Percentiles rank a stretch among this genome's conserved stretches.
Conservation (phyloP, 2,113 vertebrate species). For the Chaetodon auriga region DNA sequence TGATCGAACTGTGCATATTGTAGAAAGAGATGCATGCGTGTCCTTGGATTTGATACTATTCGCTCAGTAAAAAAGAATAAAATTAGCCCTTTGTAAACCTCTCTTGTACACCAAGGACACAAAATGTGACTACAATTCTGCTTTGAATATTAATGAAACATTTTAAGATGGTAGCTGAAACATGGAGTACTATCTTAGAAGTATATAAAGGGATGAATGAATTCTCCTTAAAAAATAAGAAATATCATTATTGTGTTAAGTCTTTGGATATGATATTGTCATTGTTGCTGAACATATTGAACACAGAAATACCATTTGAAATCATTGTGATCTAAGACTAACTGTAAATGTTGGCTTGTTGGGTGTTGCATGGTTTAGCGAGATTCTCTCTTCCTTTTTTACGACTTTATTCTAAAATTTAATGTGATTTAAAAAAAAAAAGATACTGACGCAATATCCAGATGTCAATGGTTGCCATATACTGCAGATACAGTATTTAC, state of each 20-base stretch:
- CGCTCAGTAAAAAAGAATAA: constrained; percentile 25
- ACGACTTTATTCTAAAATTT: constrained; percentile 70
- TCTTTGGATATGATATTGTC: constrained; percentile 76
- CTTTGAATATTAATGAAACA: constrained; percentile 34
- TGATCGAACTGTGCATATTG: constrained; percentile 68
- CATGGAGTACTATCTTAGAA: constrained; percentile 30
- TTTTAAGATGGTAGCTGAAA: constrained; percentile 28
- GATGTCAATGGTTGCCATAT: constrained; percentile 58
- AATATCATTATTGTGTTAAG: constrained; percentile 63
- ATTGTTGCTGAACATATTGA: constrained; percentile 75
- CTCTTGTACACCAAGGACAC: constrained; percentile 29
- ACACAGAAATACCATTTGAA: constrained; percentile 68
- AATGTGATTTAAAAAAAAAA: constrained; percentile 57
- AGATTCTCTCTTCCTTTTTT: constrained; percentile 72
- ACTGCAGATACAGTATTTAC: constrained; percentile 55
- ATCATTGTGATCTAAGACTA: constrained; percentile 66
- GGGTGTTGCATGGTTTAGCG: constrained; percentile 83
- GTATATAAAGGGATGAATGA: constrained; percentile 27
- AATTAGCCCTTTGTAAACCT: constrained; percentile 49
- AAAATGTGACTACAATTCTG: constrained; percentile 52
- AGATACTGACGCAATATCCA: constrained; percentile 50
- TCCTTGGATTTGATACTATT: constrained; percentile 70
- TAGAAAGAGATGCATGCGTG: constrained; percentile 78
- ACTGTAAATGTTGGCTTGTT: constrained; percentile 81
- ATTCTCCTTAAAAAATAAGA: constrained; percentile 44